Evolutionary conservation across 2,888 invertebrate species (phyloP).

Genomic region (Leptopilina myrica): DNA sequence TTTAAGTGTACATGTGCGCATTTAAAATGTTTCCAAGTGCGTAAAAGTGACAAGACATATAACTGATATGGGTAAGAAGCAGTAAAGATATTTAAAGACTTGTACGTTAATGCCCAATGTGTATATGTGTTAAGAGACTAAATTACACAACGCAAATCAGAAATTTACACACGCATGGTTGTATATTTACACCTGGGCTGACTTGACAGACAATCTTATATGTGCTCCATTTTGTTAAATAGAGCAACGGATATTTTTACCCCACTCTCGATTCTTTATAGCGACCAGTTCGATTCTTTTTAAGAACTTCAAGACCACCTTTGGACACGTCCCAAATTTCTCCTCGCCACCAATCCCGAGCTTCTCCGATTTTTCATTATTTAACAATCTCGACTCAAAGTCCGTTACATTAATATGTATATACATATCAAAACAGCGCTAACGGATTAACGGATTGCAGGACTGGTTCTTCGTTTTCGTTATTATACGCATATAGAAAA

Average conservation of each 20-base stretch:
- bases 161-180: slow-evolving; percentile 3
- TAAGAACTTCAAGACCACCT: slow-evolving; percentile 34
- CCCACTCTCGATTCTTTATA: slow-evolving; percentile 39
- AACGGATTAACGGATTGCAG: slow-evolving; percentile 32
- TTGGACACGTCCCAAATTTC: slow-evolving; percentile 33
- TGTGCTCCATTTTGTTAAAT: slow-evolving; percentile 55
- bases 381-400: neutral
- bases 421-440: neutral
- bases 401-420: neutral
- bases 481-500: too few relatives aligned
- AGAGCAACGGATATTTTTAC: slow-evolving; percentile 50
- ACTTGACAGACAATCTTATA: slow-evolving; percentile 50
- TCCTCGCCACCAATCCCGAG: slow-evolving; percentile 21
- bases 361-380: slow-evolving; percentile 12
- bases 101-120: too few relatives aligned
- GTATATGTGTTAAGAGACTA: neutral
- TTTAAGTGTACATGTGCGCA: too few relatives aligned
- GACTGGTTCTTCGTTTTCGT: slow-evolving; percentile 7
- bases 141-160: neutral
- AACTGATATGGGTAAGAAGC: too few relatives aligned
- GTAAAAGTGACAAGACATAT: too few relatives aligned
- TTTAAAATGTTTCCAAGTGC: too few relatives aligned
- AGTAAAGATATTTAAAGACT: too few relatives aligned
- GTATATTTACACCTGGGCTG: slow-evolving; percentile 49
- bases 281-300: slow-evolving; percentile 40